Conservation (phyloP, 2,888 invertebrate genomes). For the Charanyca ferruginea region DNA sequence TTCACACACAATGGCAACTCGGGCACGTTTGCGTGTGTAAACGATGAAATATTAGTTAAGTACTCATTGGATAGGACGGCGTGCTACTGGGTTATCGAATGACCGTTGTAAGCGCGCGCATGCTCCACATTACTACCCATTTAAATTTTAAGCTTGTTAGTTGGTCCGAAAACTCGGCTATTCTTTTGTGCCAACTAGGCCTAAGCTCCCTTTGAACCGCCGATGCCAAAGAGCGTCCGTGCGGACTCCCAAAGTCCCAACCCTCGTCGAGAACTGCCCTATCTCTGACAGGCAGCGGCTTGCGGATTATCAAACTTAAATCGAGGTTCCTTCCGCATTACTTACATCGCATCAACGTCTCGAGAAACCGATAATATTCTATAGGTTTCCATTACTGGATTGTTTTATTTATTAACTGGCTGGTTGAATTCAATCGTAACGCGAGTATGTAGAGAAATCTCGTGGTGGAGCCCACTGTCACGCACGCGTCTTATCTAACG, state of each 20-base stretch:
- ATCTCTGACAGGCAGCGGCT: conserved; percentile 84
- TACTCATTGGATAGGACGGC: conserved; percentile 70
- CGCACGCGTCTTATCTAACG: conserved; percentile 50
- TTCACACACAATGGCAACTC: conserved; percentile 84
- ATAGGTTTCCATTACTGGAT: conserved; percentile 40
- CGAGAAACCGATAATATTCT: conserved; percentile 54
- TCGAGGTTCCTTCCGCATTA: conserved; percentile 71
- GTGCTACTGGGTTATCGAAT: conserved; percentile 69
- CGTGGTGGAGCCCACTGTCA: conserved; percentile 23
- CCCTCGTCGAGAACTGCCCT: conserved; percentile 81
- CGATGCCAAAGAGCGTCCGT: conserved; percentile 74
- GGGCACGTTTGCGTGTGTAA: conserved; percentile 80
- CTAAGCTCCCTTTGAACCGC: conserved; percentile 75
- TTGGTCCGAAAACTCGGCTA: conserved; percentile 59
- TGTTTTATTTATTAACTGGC: conserved; percentile 42
- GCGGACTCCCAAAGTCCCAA: conserved; percentile 71
- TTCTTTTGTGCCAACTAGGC: conserved; percentile 74
- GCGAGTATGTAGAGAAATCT: conserved; percentile 44
- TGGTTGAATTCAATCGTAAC: conserved; percentile 19
- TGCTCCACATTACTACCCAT: conserved; percentile 65
- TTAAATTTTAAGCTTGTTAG: conserved; percentile 73
- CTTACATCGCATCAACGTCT: conserved; percentile 59
- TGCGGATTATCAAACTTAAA: conserved; percentile 84
- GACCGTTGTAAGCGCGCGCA: conserved; percentile 67
- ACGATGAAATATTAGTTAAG: conserved; percentile 82